Base-by-base conservation (phyloP, 2,888 invertebrate genomes). In the Phymatocera aterrima region DNA sequence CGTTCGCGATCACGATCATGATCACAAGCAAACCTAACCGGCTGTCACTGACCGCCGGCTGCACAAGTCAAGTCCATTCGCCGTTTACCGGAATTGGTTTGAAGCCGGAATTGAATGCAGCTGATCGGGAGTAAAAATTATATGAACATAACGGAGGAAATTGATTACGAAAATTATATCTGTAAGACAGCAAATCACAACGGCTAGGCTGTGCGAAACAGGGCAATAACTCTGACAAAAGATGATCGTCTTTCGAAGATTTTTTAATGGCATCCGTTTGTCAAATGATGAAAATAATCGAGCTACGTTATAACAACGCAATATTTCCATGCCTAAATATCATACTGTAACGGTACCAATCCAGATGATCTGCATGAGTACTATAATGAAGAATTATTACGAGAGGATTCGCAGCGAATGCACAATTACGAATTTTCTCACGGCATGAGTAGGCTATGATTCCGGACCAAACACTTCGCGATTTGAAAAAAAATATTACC, bases 11-110 rank as follows among this genome's bases (percentile, higher is more conserved):
- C 88, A 88, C 28, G 64, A 40, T 40, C 40, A 40, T 40, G 40
- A 40, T 88, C 88, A 88, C 82, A 87, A 87, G 83, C 87, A 83
- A 83, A 80, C 81, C 57, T 70, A 77, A 78, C 80, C 80, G 81
- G 84, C 86, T 88, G 88, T 87, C 89, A 88, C 85, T 88, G 88
- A 89, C 88, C 88, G 87, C 86, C 82, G 85, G 84, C 81, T 79
- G 79, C 79, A 79, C 72, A 79, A 68, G 43, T 24, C 10, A 48
- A 61, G 8, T 43, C 10, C 4, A 28, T 72, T 51, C 5, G 15
- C 34, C n/a, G 6, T 28, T 68, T 6, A 2, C 8, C 34, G 2
- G n/a, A 15, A 18, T 37, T 34, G n/a, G n/a, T n/a, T n/a, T n/a
- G n/a, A n/a, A n/a, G 28, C 57, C 12, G 28, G 24, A 57, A 57